Evolutionary conservation across 2,797 vertebrate genomes (phyloP), one percentile per base, ranked within the genome.

Genomic region (Euthynnus affinis): DNA sequence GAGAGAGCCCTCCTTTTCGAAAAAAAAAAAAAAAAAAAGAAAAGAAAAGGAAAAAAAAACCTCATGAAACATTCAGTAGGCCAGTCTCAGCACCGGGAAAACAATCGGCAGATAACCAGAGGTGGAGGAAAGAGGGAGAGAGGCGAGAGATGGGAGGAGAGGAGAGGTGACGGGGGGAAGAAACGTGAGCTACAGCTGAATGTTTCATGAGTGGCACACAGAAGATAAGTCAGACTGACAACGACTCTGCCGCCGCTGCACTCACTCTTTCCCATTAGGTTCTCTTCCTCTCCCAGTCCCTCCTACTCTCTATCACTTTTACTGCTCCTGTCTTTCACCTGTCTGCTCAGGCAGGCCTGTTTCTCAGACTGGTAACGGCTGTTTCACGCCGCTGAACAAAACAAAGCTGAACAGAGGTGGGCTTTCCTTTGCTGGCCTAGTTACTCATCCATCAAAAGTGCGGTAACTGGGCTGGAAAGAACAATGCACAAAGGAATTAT

Each of bases 201-300:
- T 94, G 88, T 93, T 94, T 94, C 89, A 94, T 93, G 90, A 94
- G 92, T 73, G 85, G 87, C 88, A 91, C 84, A 73, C 67, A 79
- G 90, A 93, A 89, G 90, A 93, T 93, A 91, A 94, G 88, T 88
- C 88, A 88, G 90, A 86, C 90, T 91, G 94, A 93, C 92, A 94
- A 87, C 82, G 76, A 75, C 87, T 87, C 72, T 79, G 75, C 79
- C 23, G 57, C 84, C 7, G 42, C 84, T 73, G 87, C 90, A 90
- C 85, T 92, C 84, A 71, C 87, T 88, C 88, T 85, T 82, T 80
- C 86, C 87, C 86, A 90, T 93, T 93, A 92, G 76, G 57, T 89
- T 88, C 81, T 80, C 85, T 81, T 85, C 80, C 88, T 81, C 87
- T 67, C 64, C 76, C 76, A 57, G 78, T 82, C 85, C 89, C 83